Evolutionary conservation across 2,797 vertebrate species (phyloP).

Genomic region (Chelon auratus): DNA sequence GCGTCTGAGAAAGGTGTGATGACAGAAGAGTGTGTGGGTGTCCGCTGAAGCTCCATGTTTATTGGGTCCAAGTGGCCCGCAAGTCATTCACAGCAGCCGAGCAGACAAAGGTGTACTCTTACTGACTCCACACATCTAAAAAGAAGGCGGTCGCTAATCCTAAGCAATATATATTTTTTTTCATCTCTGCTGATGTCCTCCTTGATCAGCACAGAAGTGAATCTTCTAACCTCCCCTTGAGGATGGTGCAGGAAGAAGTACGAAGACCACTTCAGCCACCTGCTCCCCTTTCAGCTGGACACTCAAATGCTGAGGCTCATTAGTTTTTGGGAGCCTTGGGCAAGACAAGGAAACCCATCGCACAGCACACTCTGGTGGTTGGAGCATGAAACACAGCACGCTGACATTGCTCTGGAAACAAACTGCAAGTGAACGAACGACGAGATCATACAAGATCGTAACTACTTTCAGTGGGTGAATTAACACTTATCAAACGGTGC

Average conservation of each 20-base stretch:
- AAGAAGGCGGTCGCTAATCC: constrained; percentile 31
- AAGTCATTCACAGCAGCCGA: constrained; percentile 44
- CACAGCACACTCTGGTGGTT: constrained; percentile 75
- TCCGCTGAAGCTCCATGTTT: constrained; percentile 58
- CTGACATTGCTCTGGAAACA: not conserved
- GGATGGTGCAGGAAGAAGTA: constrained; percentile 8
- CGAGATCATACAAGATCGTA: no score
- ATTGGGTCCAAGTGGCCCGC: constrained; percentile 53
- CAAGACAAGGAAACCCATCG: constrained; percentile 49
- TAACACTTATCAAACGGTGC: not conserved
- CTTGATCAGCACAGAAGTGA: constrained; percentile 15
- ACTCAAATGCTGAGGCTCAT: constrained; percentile 32
- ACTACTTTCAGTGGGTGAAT: not conserved
- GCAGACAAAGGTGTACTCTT: constrained; percentile 55
- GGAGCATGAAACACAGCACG: constrained; percentile 21
- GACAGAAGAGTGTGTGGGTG: constrained; percentile 53
- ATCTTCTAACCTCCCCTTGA: constrained; percentile 12
- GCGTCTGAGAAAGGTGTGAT: constrained; percentile 51
- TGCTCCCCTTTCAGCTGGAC: constrained; percentile 36
- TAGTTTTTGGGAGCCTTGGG: constrained; percentile 31
- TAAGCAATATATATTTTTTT: constrained; percentile 27
- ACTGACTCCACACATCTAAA: constrained; percentile 68
- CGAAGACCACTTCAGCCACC: constrained; percentile 13
- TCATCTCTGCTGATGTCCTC: constrained; percentile 15
- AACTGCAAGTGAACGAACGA: no score